These are phyloP conservation scores for Clarias magur DNA, from an alignment of 2,113 vertebrate species.

Conservation along the genomic window DNA sequence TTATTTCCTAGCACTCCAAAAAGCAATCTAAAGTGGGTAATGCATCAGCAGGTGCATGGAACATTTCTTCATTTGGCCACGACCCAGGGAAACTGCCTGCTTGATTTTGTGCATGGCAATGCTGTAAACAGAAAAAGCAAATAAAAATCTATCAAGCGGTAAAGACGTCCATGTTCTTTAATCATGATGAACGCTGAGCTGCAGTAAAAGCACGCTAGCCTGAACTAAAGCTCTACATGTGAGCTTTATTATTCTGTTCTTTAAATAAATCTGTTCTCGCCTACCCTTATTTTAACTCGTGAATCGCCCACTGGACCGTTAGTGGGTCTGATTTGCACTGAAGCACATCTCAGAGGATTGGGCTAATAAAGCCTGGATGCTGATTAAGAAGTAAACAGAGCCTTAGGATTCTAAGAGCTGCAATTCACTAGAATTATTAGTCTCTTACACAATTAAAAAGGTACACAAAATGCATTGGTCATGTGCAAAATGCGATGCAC, in stretches of 20 bases:
- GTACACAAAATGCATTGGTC: not conserved
- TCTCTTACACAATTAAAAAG: slow-evolving; percentile 6
- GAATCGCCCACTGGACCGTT: not conserved
- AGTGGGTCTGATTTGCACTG: not conserved
- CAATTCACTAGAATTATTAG: slow-evolving; percentile 36
- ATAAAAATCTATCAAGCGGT: slow-evolving; percentile 49
- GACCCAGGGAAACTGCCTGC: slow-evolving; percentile 51
- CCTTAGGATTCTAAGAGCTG: not conserved
- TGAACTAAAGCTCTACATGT: not conserved
- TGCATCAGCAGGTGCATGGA: slow-evolving; percentile 16
- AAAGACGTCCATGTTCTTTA: slow-evolving; percentile 38
- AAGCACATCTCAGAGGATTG: not conserved
- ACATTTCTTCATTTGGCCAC: slow-evolving; percentile 19
- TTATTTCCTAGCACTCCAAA: slow-evolving; percentile 34
- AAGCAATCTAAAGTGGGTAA: slow-evolving; percentile 47
- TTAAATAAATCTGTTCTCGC: not conserved
- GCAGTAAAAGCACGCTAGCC: not conserved
- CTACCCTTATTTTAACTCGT: not conserved
- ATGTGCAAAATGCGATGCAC: too few relatives aligned
- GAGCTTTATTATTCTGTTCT: not conserved
- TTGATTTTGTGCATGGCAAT: slow-evolving; percentile 53
- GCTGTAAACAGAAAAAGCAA: slow-evolving; percentile 50
- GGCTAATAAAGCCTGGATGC: slow-evolving; percentile 1
- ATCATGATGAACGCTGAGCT: slow-evolving; percentile 19
- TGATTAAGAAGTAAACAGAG: slow-evolving; percentile 11